Base-by-base conservation (phyloP, 2,797 vertebrate genomes). In the Eutrigla gurnardus region DNA sequence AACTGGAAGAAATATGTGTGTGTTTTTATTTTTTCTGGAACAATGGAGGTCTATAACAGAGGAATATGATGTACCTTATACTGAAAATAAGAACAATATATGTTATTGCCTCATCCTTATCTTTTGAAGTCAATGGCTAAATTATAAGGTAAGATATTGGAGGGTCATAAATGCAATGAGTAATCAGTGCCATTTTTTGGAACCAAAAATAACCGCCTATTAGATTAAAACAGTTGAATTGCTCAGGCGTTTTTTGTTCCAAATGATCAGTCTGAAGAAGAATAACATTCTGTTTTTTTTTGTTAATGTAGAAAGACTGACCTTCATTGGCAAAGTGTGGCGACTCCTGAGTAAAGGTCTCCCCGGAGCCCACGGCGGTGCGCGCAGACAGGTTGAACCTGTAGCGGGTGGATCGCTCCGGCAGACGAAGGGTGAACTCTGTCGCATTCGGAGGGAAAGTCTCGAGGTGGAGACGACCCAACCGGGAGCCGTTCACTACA, bases 291-390 rank as follows among this genome's bases (percentile, higher is more conserved):
- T 25, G 25, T 7, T 54, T 35, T 32, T 55, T 59, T 7, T 18
- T 35, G 1, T 60, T 8, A 57, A n/a, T n/a, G n/a, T 11, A 12
- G 4, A 54, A 66, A 59, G 33, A 49, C 94, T 82, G 93, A 99
- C 98, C 98, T 94, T 99, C 97, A 0, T 99, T 97, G 9, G 96
- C 71, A 45, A 95, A 94, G 18, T 95, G 92, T 0, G 97, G 96
- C 0, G 96, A 97, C 61, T 98, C 97, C 83, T 95, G 92, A 0
- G 91, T 87, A 59, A 91, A 81, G 2, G 90, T 42, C 61, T 97
- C 95, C 57, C 98, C 97, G 0, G 93, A 84, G 52, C 98, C 98
- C 90, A 96, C 96, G 91, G 97, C 95, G 0, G 97, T 98, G 66
- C 94, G 95, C 9, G 97, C 97, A 0, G 95, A 94, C 86, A 99